These are phyloP conservation scores for Abrostola tripartita DNA, from an alignment of 2,888 invertebrate species.

Conservation along the genomic window DNA sequence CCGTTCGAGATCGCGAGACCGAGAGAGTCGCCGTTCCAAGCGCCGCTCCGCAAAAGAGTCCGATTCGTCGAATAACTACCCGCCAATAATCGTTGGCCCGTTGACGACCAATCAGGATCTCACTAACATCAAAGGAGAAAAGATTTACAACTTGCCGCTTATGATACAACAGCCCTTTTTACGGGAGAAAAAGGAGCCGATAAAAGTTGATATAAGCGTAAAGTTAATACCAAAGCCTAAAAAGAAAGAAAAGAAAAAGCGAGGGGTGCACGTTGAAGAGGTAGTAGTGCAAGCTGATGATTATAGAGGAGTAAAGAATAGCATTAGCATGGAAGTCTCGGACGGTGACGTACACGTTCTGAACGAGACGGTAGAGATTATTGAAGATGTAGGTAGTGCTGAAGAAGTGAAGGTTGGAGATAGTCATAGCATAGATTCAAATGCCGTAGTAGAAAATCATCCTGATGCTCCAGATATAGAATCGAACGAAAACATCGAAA, in stretches of 20 bases:
- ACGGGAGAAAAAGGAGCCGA: slow-evolving; percentile 91
- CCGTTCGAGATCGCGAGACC: slow-evolving; percentile 80
- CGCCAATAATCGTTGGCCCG: slow-evolving; percentile 83
- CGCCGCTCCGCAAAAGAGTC: slow-evolving; percentile 87
- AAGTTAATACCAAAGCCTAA: slow-evolving; percentile 91
- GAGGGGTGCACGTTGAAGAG: slow-evolving; percentile 74
- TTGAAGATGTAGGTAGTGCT: slow-evolving; percentile 59
- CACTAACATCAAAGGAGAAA: slow-evolving; percentile 78
- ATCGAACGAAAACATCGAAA: slow-evolving; percentile 10
- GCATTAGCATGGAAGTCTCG: slow-evolving; percentile 83
- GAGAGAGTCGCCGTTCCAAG: slow-evolving; percentile 78
- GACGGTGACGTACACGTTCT: slow-evolving; percentile 76
- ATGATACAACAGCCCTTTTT: slow-evolving; percentile 89
- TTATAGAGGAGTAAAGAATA: slow-evolving; percentile 77
- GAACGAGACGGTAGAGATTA: slow-evolving; percentile 74
- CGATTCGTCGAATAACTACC: slow-evolving; percentile 88
- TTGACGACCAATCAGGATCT: slow-evolving; percentile 87
- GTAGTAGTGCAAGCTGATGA: slow-evolving; percentile 66
- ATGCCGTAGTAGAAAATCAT: slow-evolving; percentile 41
- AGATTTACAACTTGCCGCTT: slow-evolving; percentile 83
- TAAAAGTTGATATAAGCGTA: slow-evolving; percentile 93
- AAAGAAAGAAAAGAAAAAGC: slow-evolving; percentile 80
- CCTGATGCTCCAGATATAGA: slow-evolving; percentile 15
- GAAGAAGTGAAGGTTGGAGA: slow-evolving; percentile 39
- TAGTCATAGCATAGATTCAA: slow-evolving; percentile 40